A percentile compares a stretch with the other conserved stretches of the same genome.
These are phyloP conservation scores for Diacarnus erythraeanus DNA, from an alignment of 37 sponge, comb jelly and placozoan genomes.

Conservation along the genomic window DNA sequence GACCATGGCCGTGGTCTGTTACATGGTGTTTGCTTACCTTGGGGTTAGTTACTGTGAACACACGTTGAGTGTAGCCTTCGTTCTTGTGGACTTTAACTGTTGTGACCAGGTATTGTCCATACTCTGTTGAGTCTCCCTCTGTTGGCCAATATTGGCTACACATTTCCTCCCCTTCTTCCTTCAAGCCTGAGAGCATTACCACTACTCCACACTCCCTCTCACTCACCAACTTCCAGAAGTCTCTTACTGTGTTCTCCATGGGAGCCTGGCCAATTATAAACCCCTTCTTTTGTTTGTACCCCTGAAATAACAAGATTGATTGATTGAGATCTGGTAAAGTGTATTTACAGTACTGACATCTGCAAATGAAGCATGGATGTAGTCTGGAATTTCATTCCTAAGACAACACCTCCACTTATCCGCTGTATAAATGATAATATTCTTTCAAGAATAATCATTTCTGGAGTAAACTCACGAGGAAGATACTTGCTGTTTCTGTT, in stretches of 20 bases:
- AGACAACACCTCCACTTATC: background rate
- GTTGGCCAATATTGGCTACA: background rate
- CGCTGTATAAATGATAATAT: too few relatives aligned
- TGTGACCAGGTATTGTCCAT: background rate
- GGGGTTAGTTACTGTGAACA: background rate
- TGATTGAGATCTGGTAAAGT: background rate
- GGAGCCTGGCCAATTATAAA: background rate
- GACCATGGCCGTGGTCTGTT: too few relatives aligned
- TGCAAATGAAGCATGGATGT: background rate
- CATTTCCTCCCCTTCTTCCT: background rate
- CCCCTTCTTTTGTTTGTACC: background rate
- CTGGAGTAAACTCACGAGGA: background rate
- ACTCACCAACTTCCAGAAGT: background rate
- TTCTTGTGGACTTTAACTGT: background rate
- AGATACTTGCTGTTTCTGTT: background rate
- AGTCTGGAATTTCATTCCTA: background rate
- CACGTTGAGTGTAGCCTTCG: background rate
- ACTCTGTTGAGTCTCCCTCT: background rate
- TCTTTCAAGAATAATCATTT: too few relatives aligned
- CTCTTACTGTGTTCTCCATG: background rate
- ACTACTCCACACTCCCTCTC: background rate
- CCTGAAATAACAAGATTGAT: background rate
- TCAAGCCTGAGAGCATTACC: background rate
- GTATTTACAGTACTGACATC: background rate
- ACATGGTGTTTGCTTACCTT: background rate